Conservation (phyloP, 2,113 vertebrate species). For the Tautogolabrus adspersus region DNA sequence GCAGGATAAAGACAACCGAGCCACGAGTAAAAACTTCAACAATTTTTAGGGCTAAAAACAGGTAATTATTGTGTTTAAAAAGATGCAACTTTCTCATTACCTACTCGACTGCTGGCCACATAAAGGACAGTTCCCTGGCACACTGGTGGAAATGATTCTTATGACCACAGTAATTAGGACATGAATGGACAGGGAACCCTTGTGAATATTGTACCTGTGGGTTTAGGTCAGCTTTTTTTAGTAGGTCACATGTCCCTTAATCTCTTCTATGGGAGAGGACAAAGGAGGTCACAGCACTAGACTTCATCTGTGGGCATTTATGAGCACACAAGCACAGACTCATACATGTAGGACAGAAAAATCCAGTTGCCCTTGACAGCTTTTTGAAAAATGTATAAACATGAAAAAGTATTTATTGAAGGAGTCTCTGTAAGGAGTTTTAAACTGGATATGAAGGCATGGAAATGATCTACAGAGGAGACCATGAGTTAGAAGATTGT, state of each 20-base stretch:
- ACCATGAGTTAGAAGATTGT: no score
- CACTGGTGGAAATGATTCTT: slow-evolving; percentile 26
- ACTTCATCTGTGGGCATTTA: slow-evolving; percentile 5
- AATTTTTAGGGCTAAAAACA: not conserved
- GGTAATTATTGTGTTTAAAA: slow-evolving; percentile 5
- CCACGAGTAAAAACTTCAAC: no score
- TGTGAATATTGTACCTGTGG: slow-evolving; percentile 44
- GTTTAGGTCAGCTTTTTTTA: slow-evolving; percentile 76
- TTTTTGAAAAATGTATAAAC: no score
- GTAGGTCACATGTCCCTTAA: slow-evolving; percentile 60
- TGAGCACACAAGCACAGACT: not conserved
- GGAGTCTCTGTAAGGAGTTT: no score
- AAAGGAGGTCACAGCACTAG: slow-evolving; percentile 2
- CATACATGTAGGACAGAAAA: not conserved
- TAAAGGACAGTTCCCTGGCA: slow-evolving; percentile 8
- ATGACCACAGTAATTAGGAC: slow-evolving; percentile 70
- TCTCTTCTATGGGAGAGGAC: slow-evolving; percentile 14
- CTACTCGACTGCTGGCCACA: slow-evolving; percentile 17
- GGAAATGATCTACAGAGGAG: no score
- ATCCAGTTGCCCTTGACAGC: not conserved
- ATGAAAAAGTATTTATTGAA: no score
- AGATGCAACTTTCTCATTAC: slow-evolving; percentile 24
- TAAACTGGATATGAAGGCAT: no score
- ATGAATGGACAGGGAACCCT: slow-evolving; percentile 59
- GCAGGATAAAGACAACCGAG: not conserved